phyloP scores from a whole-genome alignment of 2,113 vertebrate species.

The human (Homo sapiens) region GRCh38 chr21:28410501-28411000 shows the following conservation, averaged over 20 bases:
- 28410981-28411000: background rate
- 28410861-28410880: background rate
- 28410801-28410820: background rate
- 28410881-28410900: background rate
- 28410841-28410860: background rate
- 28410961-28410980: fast-evolving
- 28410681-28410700: background rate
- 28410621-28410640: background rate
- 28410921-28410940: background rate
- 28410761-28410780: background rate
- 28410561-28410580: conserved; percentile 37
- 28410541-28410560: conserved; percentile 52
- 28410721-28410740: background rate
- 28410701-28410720: background rate
- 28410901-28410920: background rate
- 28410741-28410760: background rate
- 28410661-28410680: background rate
- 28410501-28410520: conserved; percentile 50
- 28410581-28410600: background rate
- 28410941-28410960: background rate
- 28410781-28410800: background rate
- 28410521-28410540: conserved; percentile 45
- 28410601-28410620: conserved; percentile 14
- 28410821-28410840: background rate
- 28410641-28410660: background rate